phyloP scores from a whole-genome alignment of 2,797 vertebrate species.

The Gymnocypris eckloni region DNA sequence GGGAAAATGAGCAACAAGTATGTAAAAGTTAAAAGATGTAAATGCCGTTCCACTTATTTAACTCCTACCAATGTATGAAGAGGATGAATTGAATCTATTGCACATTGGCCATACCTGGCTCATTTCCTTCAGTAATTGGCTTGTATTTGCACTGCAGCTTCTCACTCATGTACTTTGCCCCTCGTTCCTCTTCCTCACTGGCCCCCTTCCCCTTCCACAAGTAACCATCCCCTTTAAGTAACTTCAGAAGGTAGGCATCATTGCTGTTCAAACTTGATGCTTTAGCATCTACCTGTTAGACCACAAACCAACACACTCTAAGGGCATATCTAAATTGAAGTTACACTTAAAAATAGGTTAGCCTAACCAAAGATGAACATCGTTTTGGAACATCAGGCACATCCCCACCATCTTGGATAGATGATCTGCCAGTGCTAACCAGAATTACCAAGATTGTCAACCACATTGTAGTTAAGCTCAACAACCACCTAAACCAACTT shows the following conservation, averaged over 20 bases:
- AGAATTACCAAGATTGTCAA: neutral
- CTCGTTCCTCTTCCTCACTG: constrained; percentile 83
- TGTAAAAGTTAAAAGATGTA: neutral
- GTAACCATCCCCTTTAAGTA: constrained; percentile 77
- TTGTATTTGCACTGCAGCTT: constrained; percentile 77
- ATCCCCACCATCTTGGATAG: neutral
- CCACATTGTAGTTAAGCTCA: neutral
- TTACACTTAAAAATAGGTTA: neutral
- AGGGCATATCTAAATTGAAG: neutral
- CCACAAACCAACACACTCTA: constrained; percentile 6
- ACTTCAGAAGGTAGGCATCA: constrained; percentile 88
- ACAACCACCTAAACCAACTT: neutral
- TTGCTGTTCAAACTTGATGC: constrained; percentile 87
- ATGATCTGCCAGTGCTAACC: neutral
- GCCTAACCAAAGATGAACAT: neutral
- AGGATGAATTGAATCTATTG: neutral
- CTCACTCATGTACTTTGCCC: constrained; percentile 78
- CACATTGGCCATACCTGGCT: constrained; percentile 81
- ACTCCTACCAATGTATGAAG: neutral
- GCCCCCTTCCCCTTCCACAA: constrained; percentile 88
- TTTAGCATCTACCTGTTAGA: constrained; percentile 81
- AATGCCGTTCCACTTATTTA: neutral
- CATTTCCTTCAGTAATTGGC: constrained; percentile 79
- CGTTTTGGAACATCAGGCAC: neutral
- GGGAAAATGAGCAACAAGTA: constrained; percentile 5